A percentile compares a stretch with the other conserved stretches of the same genome.
Evolutionary conservation across 2,113 vertebrate species (phyloP).

Genomic region (Spea bombifrons): DNA sequence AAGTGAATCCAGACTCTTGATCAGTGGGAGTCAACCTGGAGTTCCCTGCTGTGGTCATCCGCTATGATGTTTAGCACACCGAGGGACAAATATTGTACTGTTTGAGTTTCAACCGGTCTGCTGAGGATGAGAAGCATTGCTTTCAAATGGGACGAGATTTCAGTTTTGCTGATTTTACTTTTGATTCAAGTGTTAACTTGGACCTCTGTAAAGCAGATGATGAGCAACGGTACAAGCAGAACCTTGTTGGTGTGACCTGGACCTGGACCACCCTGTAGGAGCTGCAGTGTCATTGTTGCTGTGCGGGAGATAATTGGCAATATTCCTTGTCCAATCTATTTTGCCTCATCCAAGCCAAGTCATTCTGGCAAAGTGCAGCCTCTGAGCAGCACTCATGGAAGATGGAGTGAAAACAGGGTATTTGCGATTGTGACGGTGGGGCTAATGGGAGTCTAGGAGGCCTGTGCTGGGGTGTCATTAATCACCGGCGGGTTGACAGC

Average conservation of each 20-base stretch:
- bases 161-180: conserved; percentile 37
- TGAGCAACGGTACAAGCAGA: conserved; percentile 9
- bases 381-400: not conserved
- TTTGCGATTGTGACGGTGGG: conserved; percentile 5
- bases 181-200: conserved; percentile 21
- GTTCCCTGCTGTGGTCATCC: too few species aligned
- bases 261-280: conserved; percentile 18
- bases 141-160: conserved; percentile 2
- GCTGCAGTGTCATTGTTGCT: conserved; percentile 27
- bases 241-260: conserved; percentile 9
- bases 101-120: too few species aligned
- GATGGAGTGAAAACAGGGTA: conserved; percentile 10
- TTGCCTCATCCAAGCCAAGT: conserved; percentile 34
- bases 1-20: too few species aligned
- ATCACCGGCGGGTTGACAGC: conserved; percentile 42
- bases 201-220: conserved; percentile 12
- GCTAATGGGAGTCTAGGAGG: conserved; percentile 34
- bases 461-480: conserved; percentile 28
- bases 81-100: too few species aligned
- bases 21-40: too few species aligned
- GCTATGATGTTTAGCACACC: too few species aligned
- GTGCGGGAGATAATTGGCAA: conserved; percentile 21
- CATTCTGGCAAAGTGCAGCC: conserved; percentile 27
- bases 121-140: too few species aligned
- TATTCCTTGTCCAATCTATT: conserved; percentile 32